Evolutionary conservation across 2,797 vertebrate species (phyloP), one percentile per base, ranked within the genome.

Genomic region (Chiroxiphia lanceolata): DNA sequence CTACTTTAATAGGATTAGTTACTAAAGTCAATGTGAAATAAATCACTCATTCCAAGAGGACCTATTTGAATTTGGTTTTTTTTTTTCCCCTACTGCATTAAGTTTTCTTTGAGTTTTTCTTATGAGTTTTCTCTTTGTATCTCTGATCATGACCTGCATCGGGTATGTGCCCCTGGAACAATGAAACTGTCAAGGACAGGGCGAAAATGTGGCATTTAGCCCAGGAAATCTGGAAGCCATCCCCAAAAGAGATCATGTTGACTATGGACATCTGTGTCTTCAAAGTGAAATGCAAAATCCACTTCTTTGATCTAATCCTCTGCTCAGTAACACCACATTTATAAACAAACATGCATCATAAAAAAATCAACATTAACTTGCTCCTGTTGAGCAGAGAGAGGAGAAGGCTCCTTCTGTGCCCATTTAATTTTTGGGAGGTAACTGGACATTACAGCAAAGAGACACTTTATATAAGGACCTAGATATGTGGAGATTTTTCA

Each of bases 261-360:
- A 79, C 38, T 36, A 7, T 13, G 71, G 61, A 87, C 75, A 85
- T 54, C 57, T 87, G 71, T 42, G 60, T 60, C 65, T 94, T 95
- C 78, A 87, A 89, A 87, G 71, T 7, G 8, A 94, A 95, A 94
- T 56, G 61, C 83, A 89, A 93, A 95, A 92, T 69, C 38, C 50
- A 54, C 60, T 92, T 59, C 72, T 94, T 93, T 93, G 83, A 90
- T 89, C 71, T 77, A 64, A 64, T 77, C 29, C 51, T 87, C 72
- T 56, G 42, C 94, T 83, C 75, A 34, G 81, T 77, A 94, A 93
- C 83, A 90, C 77, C 48, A 34, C 60, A 84, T 93, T 89, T 69
- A 90, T 87, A 96, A 93, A 91, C 65, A 95, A 95, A 69, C 64
- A 87, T 33, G 54, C 56, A 53, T 70, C 26, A 45, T 40, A 82